Evolutionary conservation across 2,888 invertebrate species (phyloP), one percentile per base, ranked within the genome.

Genomic region (Stomorhina lunata): DNA sequence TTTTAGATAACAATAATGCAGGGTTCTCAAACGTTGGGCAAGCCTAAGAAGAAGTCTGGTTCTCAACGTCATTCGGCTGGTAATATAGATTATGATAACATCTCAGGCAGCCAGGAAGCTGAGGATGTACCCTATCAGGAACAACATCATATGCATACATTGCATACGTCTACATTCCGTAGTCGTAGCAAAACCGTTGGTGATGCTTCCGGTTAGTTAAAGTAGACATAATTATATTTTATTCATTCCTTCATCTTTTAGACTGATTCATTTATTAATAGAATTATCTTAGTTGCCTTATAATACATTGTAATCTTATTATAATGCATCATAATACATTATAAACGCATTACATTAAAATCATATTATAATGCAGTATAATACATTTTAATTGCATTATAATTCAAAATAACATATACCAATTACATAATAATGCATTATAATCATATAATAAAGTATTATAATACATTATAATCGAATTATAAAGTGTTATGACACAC

Each of bases 151-250:
- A 90, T 88, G 88, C 85, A 86, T 34, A 92, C 80, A 72, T 72
- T 87, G 57, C 86, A 86, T 75, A 84, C 86, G 77, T 88, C 91
- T 85, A 91, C 92, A 61, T 97, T 97, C 92, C 93, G 97, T 87
- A 94, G 95, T 85, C 94, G 98, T 87, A 97, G 97, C 92, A 97
- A 96, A 92, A 98, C 97, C n/a, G 94, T 97, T 85, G 96, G 97
- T 86, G 97, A 98, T 91, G 93, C 95, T 76, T 93, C 94, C 87
- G 96, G 96, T 95, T 90, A 89, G 90, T 85, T 53, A 85, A 85
- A 37, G 5, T 15, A 55, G 17, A n/a, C 9, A 6, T 34, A 32
- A 15, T 27, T 43, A 32, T 22, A 3, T 29, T 32, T 32, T 1
- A n/a, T 15, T 10, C 22, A 32, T n/a, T n/a, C 3, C 7, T 32